These are phyloP conservation scores for Epsilonema sp. DNA, from an alignment of 2,888 invertebrate species.

Conservation along the genomic window DNA sequence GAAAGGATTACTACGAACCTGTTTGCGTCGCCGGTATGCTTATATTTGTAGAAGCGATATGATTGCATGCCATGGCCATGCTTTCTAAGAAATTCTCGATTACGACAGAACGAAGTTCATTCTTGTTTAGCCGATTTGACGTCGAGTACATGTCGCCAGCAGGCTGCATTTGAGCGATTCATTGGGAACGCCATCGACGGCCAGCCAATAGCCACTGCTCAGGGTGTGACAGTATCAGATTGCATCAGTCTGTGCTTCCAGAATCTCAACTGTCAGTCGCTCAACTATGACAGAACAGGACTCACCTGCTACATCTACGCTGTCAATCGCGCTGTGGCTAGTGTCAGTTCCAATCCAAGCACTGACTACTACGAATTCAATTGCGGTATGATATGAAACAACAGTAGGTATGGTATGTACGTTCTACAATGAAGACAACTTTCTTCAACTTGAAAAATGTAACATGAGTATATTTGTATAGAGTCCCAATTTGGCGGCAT, in stretches of 20 bases:
- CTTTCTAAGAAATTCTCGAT: background rate
- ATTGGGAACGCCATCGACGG: conserved; percentile 27
- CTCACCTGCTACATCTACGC: conserved; percentile 27
- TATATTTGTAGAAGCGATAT: background rate
- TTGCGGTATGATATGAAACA: conserved; percentile 16
- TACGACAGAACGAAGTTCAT: background rate
- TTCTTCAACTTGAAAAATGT: background rate
- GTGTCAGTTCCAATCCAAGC: conserved; percentile 23
- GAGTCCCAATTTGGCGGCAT: conserved; percentile 29
- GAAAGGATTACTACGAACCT: conserved; percentile 29
- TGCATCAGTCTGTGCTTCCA: conserved; percentile 29
- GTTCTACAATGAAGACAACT: background rate
- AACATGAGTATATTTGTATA: conserved; percentile 3
- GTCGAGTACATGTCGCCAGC: conserved; percentile 28
- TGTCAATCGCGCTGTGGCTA: conserved; percentile 20
- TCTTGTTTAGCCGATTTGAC: conserved; percentile 22
- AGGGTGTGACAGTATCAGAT: conserved; percentile 27
- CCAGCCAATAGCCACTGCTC: conserved; percentile 25
- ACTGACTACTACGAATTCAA: conserved; percentile 30
- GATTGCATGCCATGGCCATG: too few species aligned
- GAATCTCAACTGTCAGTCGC: conserved; percentile 28
- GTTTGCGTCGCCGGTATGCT: conserved; percentile 25
- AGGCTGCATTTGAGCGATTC: conserved; percentile 27
- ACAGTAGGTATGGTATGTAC: background rate
- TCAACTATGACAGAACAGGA: conserved; percentile 27